Conservation (phyloP, 2,113 vertebrate genomes). For the Gorsachius goisagi region DNA sequence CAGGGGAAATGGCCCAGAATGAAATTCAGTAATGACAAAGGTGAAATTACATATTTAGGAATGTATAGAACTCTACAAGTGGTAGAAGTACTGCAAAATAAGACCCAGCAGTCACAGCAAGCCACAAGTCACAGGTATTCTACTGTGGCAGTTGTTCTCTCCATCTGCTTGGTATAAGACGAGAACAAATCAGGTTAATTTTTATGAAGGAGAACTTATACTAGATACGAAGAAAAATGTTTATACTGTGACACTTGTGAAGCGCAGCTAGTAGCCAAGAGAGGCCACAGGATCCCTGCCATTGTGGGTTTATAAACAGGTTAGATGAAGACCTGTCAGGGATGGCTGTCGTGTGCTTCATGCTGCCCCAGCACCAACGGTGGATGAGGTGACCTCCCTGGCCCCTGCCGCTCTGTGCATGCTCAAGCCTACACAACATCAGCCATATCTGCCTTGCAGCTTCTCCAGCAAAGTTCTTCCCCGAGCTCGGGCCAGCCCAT, state of each 20-base stretch:
- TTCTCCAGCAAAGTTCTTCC: neutral
- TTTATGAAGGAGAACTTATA: neutral
- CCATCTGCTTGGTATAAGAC: neutral
- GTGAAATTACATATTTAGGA: neutral
- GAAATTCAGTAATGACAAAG: neutral
- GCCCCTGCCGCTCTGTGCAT: neutral
- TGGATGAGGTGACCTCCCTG: neutral
- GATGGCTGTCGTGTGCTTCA: neutral
- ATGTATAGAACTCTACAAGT: neutral
- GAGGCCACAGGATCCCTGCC: neutral
- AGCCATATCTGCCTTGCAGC: neutral
- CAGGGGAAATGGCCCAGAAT: neutral
- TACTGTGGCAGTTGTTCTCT: neutral
- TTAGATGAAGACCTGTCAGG: neutral
- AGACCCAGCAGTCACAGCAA: neutral
- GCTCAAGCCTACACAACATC: neutral
- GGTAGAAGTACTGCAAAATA: neutral
- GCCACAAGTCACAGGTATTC: neutral
- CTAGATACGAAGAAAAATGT: neutral
- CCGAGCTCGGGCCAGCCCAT: fast-evolving
- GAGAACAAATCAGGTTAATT: neutral
- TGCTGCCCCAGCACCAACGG: fast-evolving
- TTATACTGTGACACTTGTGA: neutral
- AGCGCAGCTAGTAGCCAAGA: neutral
- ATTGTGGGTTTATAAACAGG: neutral